Evolutionary conservation across 2,113 vertebrate genomes (phyloP).

Genomic region (Albula goreensis): DNA sequence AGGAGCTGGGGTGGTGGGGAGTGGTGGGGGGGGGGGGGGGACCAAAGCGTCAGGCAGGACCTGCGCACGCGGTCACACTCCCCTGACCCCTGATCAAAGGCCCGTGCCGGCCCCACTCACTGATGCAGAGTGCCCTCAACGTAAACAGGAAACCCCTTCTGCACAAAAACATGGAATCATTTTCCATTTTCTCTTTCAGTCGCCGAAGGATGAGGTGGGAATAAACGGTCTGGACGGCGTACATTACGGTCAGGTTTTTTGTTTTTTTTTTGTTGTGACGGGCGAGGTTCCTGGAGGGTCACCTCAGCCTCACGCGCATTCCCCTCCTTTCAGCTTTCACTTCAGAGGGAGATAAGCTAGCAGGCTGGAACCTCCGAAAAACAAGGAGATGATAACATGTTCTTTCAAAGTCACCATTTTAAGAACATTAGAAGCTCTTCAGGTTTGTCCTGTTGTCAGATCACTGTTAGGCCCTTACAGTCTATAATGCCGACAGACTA

Average conservation of each 20-base stretch:
- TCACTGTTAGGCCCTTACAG: neutral
- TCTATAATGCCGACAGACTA: neutral
- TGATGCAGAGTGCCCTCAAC: conserved; percentile 43
- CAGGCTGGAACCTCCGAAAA: no score
- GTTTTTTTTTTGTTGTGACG: no score
- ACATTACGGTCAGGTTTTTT: no score
- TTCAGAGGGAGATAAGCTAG: no score
- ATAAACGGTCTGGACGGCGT: neutral
- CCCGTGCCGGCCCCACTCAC: conserved; percentile 26
- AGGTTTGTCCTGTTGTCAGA: neutral
- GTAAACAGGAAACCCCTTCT: conserved; percentile 46
- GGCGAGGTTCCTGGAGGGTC: no score
- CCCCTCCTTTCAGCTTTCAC: no score
- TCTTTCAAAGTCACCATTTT: no score
- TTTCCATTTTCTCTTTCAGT: conserved; percentile 39
- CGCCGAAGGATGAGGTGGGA: conserved; percentile 17
- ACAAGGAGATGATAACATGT: no score
- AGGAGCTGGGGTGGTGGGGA: conserved; percentile 30
- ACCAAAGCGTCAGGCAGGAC: conserved; percentile 3
- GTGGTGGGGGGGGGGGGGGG: neutral
- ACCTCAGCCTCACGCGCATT: no score
- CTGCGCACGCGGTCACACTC: conserved; percentile 33
- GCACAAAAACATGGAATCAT: conserved; percentile 44
- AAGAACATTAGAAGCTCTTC: no score
- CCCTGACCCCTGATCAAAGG: conserved; percentile 45